phyloP scores from a whole-genome alignment of 2,888 invertebrate species.

The Eupithecia inturbata region DNA sequence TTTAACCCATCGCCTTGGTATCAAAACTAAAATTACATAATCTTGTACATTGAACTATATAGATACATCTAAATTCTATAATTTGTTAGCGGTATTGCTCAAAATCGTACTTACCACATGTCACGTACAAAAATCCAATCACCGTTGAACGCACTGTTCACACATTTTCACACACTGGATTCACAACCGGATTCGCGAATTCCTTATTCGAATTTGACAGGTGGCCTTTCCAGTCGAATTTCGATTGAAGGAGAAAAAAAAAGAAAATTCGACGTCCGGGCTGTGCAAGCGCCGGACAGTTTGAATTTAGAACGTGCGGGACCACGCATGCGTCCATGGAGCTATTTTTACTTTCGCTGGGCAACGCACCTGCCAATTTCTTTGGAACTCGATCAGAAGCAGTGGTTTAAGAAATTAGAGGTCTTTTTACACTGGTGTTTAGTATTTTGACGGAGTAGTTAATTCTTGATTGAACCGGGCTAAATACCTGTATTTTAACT shows the following conservation, averaged over 20 bases:
- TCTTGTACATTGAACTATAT: slow-evolving; percentile 14
- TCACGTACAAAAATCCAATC: slow-evolving; percentile 59
- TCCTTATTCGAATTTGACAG: slow-evolving; percentile 45
- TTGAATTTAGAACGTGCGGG: slow-evolving; percentile 70
- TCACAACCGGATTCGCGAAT: slow-evolving; percentile 44
- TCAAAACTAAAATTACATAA: slow-evolving; percentile 33
- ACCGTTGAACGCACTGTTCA: slow-evolving; percentile 75
- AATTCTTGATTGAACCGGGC: slow-evolving; percentile 55
- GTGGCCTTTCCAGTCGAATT: slow-evolving; percentile 78
- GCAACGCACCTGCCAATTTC: slow-evolving; percentile 55
- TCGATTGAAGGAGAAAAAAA: slow-evolving; percentile 49
- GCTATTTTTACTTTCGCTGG: slow-evolving; percentile 76
- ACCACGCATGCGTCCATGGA: slow-evolving; percentile 60
- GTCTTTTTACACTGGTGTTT: slow-evolving; percentile 30
- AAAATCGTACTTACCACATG: slow-evolving; percentile 59
- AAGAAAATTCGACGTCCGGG: slow-evolving; percentile 67
- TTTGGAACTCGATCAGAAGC: slow-evolving; percentile 45
- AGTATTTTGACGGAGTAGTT: slow-evolving; percentile 60
- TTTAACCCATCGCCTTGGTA: slow-evolving; percentile 20
- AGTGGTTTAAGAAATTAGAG: not conserved
- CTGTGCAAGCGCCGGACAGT: slow-evolving; percentile 70
- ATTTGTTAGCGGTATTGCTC: slow-evolving; percentile 33
- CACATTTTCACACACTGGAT: slow-evolving; percentile 68
- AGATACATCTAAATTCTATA: slow-evolving; percentile 30
- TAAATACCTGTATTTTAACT: slow-evolving; percentile 38